Conservation (phyloP, 2,113 vertebrate genomes). For the Grallaria varia region DNA sequence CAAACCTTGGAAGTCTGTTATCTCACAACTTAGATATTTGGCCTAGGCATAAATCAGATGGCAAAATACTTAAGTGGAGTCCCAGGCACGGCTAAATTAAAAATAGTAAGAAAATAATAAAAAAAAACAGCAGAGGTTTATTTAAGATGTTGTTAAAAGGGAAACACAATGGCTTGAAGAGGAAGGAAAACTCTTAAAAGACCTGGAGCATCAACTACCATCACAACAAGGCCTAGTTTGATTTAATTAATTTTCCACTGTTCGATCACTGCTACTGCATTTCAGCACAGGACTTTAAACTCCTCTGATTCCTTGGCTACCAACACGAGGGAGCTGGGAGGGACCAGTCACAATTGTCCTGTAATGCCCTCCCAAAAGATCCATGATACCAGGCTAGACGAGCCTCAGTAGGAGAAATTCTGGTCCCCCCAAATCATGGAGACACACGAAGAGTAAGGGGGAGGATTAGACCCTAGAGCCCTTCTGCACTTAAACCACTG, state of each 20-base stretch:
- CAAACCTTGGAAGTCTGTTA: neutral
- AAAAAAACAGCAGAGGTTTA: neutral
- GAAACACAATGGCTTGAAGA: neutral
- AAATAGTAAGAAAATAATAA: neutral
- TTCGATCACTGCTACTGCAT: neutral
- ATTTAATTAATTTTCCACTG: neutral
- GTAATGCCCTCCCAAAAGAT: neutral
- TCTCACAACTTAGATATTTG: neutral
- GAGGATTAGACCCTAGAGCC: neutral
- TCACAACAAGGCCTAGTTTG: neutral
- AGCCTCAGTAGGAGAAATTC: neutral
- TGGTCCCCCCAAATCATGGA: neutral
- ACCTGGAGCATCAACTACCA: neutral
- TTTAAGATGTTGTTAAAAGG: neutral
- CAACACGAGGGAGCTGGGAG: neutral
- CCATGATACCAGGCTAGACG: fast-evolving
- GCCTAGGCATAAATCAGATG: neutral
- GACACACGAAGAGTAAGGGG: fast-evolving
- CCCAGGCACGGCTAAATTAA: neutral
- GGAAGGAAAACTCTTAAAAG: neutral
- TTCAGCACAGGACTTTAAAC: neutral
- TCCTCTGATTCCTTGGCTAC: neutral
- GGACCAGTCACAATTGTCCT: neutral
- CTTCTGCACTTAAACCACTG: neutral
- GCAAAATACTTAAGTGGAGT: neutral